Conservation (phyloP, 2,797 vertebrate genomes). For the Erethizon dorsatum region DNA sequence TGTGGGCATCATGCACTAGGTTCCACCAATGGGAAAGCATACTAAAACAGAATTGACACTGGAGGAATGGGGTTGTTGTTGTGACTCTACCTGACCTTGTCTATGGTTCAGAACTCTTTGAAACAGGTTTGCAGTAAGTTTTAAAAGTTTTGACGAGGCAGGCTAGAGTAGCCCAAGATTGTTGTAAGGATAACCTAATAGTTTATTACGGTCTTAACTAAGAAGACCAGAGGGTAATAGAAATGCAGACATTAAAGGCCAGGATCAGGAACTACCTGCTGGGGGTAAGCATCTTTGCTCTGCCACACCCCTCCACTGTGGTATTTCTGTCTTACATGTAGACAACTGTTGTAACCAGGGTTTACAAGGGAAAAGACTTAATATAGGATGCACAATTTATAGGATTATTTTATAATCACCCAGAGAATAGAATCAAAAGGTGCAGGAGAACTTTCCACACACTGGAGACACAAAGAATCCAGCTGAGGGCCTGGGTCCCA, state of each 20-base stretch:
- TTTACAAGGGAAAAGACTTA: too few species aligned
- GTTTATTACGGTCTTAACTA: neutral
- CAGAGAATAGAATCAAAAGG: too few species aligned
- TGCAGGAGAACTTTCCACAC: too few species aligned
- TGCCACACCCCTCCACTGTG: too few species aligned
- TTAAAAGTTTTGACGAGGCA: neutral
- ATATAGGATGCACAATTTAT: too few species aligned
- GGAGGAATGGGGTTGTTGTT: neutral
- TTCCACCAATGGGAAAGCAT: neutral
- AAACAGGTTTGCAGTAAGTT: neutral
- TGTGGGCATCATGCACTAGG: neutral
- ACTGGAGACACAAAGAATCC: too few species aligned
- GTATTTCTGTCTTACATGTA: too few species aligned
- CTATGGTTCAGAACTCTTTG: neutral
- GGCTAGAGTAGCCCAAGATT: neutral
- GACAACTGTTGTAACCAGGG: too few species aligned
- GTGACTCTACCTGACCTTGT: neutral
- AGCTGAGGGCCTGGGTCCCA: too few species aligned
- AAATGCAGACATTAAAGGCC: neutral
- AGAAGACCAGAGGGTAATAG: too few species aligned
- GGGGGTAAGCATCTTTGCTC: too few species aligned
- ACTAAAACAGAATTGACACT: neutral
- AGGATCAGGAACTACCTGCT: neutral
- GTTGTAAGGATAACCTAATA: neutral
- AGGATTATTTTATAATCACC: too few species aligned